Evolutionary conservation across 2,113 vertebrate genomes (phyloP).

Genomic region (Campylomormyrus numenius): DNA sequence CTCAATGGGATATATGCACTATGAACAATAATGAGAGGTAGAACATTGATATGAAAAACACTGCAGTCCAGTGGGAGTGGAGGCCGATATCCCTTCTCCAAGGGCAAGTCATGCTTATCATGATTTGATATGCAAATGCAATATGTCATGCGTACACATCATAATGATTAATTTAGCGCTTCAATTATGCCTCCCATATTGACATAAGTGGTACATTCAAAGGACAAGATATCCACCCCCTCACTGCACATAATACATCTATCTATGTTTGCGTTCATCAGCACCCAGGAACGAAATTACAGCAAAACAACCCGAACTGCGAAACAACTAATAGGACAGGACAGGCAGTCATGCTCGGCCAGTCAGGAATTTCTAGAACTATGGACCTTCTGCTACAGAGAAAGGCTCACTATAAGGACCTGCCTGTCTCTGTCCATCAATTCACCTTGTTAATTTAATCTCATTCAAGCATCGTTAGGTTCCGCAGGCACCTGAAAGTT

Average conservation of each 20-base stretch:
- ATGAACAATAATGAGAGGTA: not conserved
- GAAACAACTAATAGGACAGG: not conserved
- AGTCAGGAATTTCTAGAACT: not conserved
- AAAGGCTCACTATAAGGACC: not conserved
- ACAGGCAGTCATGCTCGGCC: not conserved
- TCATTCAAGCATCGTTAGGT: not conserved
- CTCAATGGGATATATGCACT: not conserved
- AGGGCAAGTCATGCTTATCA: constrained; percentile 33
- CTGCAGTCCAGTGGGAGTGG: not conserved
- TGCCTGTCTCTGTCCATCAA: not conserved
- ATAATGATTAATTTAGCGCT: constrained; percentile 45
- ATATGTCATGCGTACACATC: constrained; percentile 37
- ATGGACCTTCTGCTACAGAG: not conserved
- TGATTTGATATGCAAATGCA: constrained; percentile 45
- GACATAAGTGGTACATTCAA: constrained; percentile 37
- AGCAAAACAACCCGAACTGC: constrained; percentile 3
- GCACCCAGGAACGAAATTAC: constrained; percentile 2
- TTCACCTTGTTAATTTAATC: constrained; percentile 10
- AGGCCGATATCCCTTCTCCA: not conserved
- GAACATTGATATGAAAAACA: constrained; percentile 10
- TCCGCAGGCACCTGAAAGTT: not conserved
- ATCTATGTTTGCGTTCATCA: constrained; percentile 22
- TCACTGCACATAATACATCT: constrained; percentile 6
- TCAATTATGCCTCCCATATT: constrained; percentile 35
- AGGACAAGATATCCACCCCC: constrained; percentile 32